Percentiles rank a stretch among this genome's conserved stretches.
Conservation (phyloP, 2,888 invertebrate genomes). For the Chromoteleia sp. region DNA sequence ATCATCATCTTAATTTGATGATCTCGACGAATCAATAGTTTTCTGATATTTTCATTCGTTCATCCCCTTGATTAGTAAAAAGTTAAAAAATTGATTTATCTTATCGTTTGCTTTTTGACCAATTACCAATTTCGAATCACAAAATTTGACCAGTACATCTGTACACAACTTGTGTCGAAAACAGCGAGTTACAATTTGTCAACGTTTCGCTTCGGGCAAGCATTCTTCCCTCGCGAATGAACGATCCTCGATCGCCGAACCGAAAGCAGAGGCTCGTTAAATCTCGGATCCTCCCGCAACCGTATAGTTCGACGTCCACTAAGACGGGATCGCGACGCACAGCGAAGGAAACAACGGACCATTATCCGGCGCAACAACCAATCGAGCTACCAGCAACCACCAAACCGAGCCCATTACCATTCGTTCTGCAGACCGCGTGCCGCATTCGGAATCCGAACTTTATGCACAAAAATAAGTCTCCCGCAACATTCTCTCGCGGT, state of each 20-base stretch:
- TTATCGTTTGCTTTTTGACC: no score
- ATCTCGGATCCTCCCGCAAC: constrained; percentile 44
- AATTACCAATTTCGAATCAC: no score
- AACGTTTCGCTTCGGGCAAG: constrained; percentile 2
- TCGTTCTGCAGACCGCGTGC: constrained; percentile 74
- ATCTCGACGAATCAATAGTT: no score
- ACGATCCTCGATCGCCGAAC: neutral
- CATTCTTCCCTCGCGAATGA: constrained; percentile 15
- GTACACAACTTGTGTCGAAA: neutral
- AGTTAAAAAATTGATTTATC: no score
- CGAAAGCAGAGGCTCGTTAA: constrained; percentile 53
- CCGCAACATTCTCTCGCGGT: constrained; percentile 45
- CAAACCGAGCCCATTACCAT: constrained; percentile 76
- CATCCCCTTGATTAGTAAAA: no score
- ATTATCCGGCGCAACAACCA: constrained; percentile 75
- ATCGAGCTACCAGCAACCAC: constrained; percentile 55
- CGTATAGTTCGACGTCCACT: constrained; percentile 51
- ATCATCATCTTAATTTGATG: no score
- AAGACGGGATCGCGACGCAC: constrained; percentile 55
- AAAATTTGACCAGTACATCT: neutral
- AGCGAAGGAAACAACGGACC: constrained; percentile 71
- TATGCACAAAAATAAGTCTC: constrained; percentile 74
- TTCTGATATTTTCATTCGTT: no score
- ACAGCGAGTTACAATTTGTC: constrained; percentile 36
- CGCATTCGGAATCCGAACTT: constrained; percentile 77